A percentile compares a stretch with the other conserved stretches of the same genome.
These are phyloP conservation scores for Tursiops truncatus DNA, from an alignment of 2,113 vertebrate species.

Conservation along the genomic window DNA sequence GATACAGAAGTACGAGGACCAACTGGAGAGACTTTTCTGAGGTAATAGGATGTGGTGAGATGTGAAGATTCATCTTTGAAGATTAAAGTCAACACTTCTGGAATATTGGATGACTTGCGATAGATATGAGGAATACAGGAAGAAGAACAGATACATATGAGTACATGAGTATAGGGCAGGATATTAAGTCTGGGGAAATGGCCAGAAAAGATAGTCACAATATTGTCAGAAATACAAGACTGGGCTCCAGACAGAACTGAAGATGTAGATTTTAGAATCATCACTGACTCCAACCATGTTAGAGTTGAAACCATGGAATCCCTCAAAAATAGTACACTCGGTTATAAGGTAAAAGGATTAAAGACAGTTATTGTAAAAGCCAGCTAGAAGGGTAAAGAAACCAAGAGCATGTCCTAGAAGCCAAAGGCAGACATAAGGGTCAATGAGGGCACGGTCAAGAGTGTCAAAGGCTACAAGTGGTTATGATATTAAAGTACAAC, in stretches of 20 bases:
- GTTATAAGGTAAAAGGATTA: neutral
- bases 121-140: neutral
- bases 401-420: neutral
- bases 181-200: neutral
- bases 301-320: neutral
- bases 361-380: neutral
- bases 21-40: neutral
- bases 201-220: neutral
- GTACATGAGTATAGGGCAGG: neutral
- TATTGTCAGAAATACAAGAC: neutral
- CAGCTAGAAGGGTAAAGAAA: neutral
- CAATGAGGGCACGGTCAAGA: neutral
- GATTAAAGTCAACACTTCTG: neutral
- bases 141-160: neutral
- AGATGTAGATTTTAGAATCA: neutral
- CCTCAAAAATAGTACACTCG: neutral
- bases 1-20: neutral
- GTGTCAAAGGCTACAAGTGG: neutral
- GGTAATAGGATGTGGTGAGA: neutral
- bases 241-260: neutral
- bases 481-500: neutral
- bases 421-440: neutral
- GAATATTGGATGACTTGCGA: neutral
- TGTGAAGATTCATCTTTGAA: neutral
- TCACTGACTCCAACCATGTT: neutral